Conservation (phyloP, 2,113 vertebrate species). For the Burhinus oedicnemus region DNA sequence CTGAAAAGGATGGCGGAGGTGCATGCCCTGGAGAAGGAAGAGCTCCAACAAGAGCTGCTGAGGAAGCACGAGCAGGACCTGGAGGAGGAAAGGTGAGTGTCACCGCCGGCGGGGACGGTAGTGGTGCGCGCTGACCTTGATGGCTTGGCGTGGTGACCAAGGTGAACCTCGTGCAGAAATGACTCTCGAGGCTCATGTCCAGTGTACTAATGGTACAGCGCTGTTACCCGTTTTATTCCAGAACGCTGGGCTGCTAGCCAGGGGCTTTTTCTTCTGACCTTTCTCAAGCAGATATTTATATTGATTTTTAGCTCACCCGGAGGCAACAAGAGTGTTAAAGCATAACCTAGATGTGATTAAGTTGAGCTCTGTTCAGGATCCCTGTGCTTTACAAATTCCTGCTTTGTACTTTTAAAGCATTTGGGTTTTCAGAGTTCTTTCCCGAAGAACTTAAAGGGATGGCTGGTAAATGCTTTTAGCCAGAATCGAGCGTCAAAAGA, state of each 20-base stretch:
- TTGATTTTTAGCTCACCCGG: neutral
- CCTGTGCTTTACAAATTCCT: neutral
- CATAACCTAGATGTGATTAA: neutral
- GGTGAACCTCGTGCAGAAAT: neutral
- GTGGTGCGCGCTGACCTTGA: rapidly evolving
- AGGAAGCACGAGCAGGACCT: slow-evolving; percentile 82
- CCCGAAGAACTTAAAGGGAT: neutral
- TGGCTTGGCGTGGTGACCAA: rapidly evolving
- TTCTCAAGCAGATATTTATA: neutral
- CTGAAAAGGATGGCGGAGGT: slow-evolving; percentile 66
- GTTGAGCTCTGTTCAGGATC: neutral
- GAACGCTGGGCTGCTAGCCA: neutral
- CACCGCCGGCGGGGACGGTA: rapidly evolving
- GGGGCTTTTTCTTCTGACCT: neutral
- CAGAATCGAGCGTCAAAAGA: neutral
- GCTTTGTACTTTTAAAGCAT: neutral
- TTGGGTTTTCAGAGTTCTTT: neutral
- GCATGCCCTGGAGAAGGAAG: slow-evolving; percentile 68
- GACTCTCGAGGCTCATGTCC: rapidly evolving
- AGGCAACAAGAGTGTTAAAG: neutral
- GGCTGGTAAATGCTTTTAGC: neutral
- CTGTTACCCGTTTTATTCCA: neutral
- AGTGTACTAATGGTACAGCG: neutral
- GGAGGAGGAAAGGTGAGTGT: slow-evolving; percentile 85
- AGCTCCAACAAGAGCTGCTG: slow-evolving; percentile 67